These are phyloP conservation scores for Bothrops alternatus DNA, from an alignment of 2,797 vertebrate species.

Conservation along the genomic window DNA sequence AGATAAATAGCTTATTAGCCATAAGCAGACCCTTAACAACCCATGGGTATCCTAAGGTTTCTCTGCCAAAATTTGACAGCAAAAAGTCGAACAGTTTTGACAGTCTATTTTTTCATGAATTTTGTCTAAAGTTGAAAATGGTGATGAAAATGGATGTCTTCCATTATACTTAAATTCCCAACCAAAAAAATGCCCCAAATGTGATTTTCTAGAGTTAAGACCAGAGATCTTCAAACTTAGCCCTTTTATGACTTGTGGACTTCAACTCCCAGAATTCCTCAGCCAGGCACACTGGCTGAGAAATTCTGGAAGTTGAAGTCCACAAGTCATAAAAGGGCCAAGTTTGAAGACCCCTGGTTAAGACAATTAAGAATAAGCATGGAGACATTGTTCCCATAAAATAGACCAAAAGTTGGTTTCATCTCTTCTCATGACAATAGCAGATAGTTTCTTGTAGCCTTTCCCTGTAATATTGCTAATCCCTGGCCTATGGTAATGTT, in stretches of 20 bases:
- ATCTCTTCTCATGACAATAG: not conserved
- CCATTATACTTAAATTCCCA: not conserved
- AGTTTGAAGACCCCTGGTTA: too few species aligned
- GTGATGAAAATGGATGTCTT: not conserved
- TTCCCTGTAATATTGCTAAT: not conserved
- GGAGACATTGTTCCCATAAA: not conserved
- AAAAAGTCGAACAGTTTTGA: not conserved
- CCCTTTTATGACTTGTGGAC: too few species aligned
- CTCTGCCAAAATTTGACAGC: not conserved
- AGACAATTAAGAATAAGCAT: not conserved
- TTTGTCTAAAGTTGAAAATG: not conserved
- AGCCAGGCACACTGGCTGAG: too few species aligned
- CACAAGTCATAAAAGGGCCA: too few species aligned
- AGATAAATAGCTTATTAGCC: not conserved
- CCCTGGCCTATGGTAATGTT: not conserved
- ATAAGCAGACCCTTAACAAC: not conserved
- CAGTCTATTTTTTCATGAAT: not conserved
- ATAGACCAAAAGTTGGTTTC: not conserved
- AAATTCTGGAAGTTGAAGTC: too few species aligned
- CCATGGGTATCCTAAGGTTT: not conserved
- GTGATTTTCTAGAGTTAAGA: not conserved
- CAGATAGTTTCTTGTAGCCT: not conserved
- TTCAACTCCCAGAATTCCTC: too few species aligned
- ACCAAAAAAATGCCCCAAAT: not conserved
- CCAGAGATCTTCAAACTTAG: too few species aligned